Evolutionary conservation across 2,888 invertebrate genomes (phyloP), one percentile per base, ranked within the genome.

Genomic region (Macrophya annulata): DNA sequence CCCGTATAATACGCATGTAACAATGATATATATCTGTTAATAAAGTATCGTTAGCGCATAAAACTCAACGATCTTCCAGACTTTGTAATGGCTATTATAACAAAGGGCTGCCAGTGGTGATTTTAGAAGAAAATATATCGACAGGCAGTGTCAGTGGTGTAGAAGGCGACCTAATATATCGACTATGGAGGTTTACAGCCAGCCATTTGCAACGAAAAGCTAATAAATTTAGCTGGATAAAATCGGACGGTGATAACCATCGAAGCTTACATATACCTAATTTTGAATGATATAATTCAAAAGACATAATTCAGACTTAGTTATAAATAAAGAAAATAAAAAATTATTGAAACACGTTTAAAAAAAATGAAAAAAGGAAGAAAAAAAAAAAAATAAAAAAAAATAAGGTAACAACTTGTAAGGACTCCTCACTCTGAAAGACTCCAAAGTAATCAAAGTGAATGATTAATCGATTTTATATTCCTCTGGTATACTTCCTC

Each of bases 121-220:
- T 81, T 59, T 81, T 62, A 9, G 21, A 62, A 81, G 62, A 12
- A 62, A 43, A 62, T 62, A 81, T 37, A 21, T 59, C 55, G 59
- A 21, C 59, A 81, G 40, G 12, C 21, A 51, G 21, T 81, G 51
- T 81, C 40, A 43, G 62, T 21, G 43, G 59, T 48, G 25, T 17
- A 51, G 37, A 48, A 43, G 59, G 62, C 59, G 21, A 51, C 12
- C 62, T 81, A 43, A 81, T 81, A 81, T 62, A 59, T 81, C 43
- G 21, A n/a, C n/a, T 62, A 59, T 81, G 43, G 21, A n/a, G 43
- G 81, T 62, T 81, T 81, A 81, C 81, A 81, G 77, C 81, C 59
- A 81, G 17, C 81, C 81, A 62, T 81, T 81, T 81, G 62, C 81
- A 62, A 43, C 40, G 59, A 62, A 62, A 81, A 43, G 59, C 62